Base-by-base conservation (phyloP, 2,797 vertebrate genomes). In the Acanthis flammea region DNA sequence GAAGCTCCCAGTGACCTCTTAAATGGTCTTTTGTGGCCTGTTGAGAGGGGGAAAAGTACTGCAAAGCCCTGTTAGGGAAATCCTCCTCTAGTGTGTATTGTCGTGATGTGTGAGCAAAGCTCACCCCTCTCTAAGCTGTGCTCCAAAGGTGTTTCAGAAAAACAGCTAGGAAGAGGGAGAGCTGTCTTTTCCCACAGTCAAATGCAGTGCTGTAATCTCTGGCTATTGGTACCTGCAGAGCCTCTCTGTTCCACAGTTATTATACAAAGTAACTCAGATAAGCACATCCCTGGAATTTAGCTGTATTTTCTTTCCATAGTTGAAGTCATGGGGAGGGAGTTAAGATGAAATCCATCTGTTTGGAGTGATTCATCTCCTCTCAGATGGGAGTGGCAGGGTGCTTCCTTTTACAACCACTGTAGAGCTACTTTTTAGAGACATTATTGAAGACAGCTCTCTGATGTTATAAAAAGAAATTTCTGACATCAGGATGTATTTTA, bases 311-410 rank as follows among this genome's bases (percentile, higher is more conserved):
- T 72, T 90, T 60, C 89, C 84, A 12, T 48, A 25, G 75, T 31
- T 78, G 42, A 86, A 95, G 87, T 78, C 80, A 83, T 24, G 22
- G 33, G 65, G 61, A 93, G 88, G 51, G 86, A 92, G 91, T 89
- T 78, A 68, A 92, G 88, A 87, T 85, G 44, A 89, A 89, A 92
- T 93, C 87, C 45, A 0, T 95, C 90, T 92, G 86, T 94, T 97
- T 75, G 7, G 24, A 92, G 85, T 96, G 94, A 96, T 96, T 96
- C 88, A 94, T 92, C 85, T 78, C 62, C 53, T 86, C 60, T 75
- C 81, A 50, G 60, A 58, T 89, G 94, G 95, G 94, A 95, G 92
- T 85, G 94, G 91, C 91, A 66, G 89, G 54, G 45, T 79, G 79
- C 92, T 89, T 91, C 91, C 76, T 92, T 90, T 80, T 71, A 79